Percentiles rank a stretch among this genome's conserved stretches.
Conservation (phyloP, 2,888 invertebrate genomes). For the Nezara viridula region DNA sequence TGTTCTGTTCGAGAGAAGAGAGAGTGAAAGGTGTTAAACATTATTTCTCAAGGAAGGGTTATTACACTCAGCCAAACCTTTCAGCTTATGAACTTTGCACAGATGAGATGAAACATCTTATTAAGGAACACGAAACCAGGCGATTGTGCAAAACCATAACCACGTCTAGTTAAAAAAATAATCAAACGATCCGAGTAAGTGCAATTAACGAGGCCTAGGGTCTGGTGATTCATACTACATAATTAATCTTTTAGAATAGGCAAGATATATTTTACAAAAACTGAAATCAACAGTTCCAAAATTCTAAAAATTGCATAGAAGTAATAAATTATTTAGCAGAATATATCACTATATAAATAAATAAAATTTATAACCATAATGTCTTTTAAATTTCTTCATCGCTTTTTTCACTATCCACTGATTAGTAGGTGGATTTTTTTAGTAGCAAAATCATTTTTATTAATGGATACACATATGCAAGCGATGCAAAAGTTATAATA, state of each 20-base stretch:
- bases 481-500: too few species aligned
- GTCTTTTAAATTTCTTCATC: too few species aligned
- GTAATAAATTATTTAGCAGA: neutral
- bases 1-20: neutral
- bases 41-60: constrained; percentile 14
- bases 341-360: neutral
- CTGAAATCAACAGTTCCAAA: neutral
- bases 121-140: neutral
- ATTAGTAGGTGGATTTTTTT: too few species aligned
- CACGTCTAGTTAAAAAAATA: neutral
- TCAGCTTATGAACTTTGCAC: neutral
- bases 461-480: too few species aligned
- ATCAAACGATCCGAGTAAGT: neutral
- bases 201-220: neutral
- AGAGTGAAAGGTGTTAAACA: constrained; percentile 11
- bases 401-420: too few species aligned
- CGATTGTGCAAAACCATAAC: constrained; percentile 4
- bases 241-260: neutral
- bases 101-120: neutral
- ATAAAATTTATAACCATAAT: neutral
- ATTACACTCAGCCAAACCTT: neutral
- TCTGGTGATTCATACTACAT: neutral
- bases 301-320: neutral
- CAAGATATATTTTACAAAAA: neutral
- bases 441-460: too few species aligned